Evolutionary conservation across 2,113 vertebrate species (phyloP).

Genomic region (Equus przewalskii): DNA sequence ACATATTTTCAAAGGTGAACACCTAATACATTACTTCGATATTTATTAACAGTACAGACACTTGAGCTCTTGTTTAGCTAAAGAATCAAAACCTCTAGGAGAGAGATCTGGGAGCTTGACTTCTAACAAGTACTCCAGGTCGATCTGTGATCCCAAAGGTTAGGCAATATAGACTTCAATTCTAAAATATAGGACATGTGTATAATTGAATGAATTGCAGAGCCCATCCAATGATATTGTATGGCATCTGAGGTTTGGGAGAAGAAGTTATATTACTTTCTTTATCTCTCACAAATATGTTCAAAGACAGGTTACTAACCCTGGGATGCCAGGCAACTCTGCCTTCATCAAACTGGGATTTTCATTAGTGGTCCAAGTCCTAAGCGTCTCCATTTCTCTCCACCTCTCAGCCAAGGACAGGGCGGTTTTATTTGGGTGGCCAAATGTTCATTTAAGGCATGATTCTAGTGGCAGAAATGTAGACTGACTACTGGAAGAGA

Average conservation of each 20-base stretch:
- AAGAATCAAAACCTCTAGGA: background rate
- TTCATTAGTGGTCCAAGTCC: background rate
- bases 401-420: background rate
- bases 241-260: background rate
- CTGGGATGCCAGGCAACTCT: background rate
- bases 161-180: background rate
- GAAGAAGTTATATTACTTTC: background rate
- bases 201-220: background rate
- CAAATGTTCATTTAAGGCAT: background rate
- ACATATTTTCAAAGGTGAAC: constrained; percentile 5
- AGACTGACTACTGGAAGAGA: background rate
- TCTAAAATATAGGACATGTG: background rate
- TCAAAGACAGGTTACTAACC: background rate
- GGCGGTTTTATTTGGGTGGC: background rate
- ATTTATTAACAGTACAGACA: background rate
- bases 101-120: background rate
- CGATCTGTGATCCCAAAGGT: background rate
- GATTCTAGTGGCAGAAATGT: background rate
- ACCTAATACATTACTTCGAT: background rate
- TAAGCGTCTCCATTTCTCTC: background rate
- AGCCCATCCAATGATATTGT: background rate
- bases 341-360: background rate
- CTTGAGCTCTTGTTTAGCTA: background rate
- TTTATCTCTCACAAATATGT: background rate
- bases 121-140: background rate